Conservation (phyloP, 2,888 invertebrate genomes). For the Rotaria sp. region DNA sequence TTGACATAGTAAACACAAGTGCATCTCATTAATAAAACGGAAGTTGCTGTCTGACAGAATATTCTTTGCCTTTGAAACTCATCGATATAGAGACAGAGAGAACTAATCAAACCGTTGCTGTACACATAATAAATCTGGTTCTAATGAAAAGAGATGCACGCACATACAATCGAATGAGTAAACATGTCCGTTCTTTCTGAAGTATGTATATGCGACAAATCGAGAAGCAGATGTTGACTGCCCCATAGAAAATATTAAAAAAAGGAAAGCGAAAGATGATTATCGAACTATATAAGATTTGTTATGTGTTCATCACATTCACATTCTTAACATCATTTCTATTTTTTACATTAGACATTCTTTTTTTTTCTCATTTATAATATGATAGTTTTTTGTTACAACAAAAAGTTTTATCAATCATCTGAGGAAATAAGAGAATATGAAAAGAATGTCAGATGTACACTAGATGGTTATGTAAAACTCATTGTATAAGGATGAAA, state of each 20-base stretch:
- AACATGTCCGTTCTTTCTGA: not conserved
- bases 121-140: not conserved
- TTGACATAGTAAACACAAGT: not conserved
- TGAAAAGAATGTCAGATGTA: not conserved
- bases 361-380: not conserved
- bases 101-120: not conserved
- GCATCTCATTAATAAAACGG: conserved; percentile 1
- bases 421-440: not conserved
- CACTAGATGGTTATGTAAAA: not conserved
- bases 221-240: not conserved
- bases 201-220: conserved; percentile 15
- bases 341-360: not conserved
- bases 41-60: conserved; percentile 1
- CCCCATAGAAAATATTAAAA: not conserved
- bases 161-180: conserved; percentile 10
- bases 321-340: not conserved
- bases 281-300: not conserved
- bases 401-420: not conserved
- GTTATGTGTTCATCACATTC: not conserved
- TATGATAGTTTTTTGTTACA: not conserved
- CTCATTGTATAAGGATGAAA: no score
- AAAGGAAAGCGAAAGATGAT: not conserved
- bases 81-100: not conserved
- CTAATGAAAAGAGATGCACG: not conserved
- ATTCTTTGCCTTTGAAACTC: not conserved